phyloP scores from a whole-genome alignment of 2,888 invertebrate species.

The Melanotus villosus region DNA sequence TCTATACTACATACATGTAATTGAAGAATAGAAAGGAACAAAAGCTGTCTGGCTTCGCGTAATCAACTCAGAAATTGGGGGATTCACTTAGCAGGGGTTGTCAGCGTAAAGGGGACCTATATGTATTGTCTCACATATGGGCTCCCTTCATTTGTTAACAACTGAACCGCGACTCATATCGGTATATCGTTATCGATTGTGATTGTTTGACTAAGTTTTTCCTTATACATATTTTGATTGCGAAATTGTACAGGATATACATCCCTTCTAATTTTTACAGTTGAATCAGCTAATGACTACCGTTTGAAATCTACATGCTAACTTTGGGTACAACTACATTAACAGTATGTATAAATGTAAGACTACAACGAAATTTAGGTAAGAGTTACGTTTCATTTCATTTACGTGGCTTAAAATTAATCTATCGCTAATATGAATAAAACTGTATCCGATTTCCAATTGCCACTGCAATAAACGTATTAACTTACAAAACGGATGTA shows the following conservation, averaged over 20 bases:
- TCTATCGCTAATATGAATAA: too few relatives aligned
- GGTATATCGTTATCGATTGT: constrained; percentile 64
- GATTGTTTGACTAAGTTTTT: constrained; percentile 58
- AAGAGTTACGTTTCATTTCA: too few relatives aligned
- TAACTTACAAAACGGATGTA: too few relatives aligned
- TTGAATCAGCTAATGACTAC: background rate
- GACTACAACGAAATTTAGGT: too few relatives aligned
- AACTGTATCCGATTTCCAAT: too few relatives aligned
- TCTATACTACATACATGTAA: constrained; percentile 36
- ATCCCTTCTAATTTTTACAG: background rate
- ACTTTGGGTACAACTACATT: background rate
- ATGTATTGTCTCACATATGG: constrained; percentile 63
- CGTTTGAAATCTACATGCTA: background rate
- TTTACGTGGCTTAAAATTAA: too few relatives aligned
- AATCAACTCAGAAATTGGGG: constrained; percentile 67
- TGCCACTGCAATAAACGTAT: too few relatives aligned
- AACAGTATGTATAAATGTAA: too few relatives aligned
- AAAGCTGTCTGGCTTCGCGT: constrained; percentile 66
- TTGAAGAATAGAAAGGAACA: constrained; percentile 49
- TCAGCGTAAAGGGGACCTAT: constrained; percentile 47
- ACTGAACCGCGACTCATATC: constrained; percentile 61
- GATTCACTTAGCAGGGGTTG: constrained; percentile 66
- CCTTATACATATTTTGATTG: constrained; percentile 42
- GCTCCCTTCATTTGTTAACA: constrained; percentile 64
- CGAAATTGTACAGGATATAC: constrained; percentile 24